These are phyloP conservation scores for Parapsyche elsis DNA, from an alignment of 1,140 invertebrate species.

Conservation along the genomic window DNA sequence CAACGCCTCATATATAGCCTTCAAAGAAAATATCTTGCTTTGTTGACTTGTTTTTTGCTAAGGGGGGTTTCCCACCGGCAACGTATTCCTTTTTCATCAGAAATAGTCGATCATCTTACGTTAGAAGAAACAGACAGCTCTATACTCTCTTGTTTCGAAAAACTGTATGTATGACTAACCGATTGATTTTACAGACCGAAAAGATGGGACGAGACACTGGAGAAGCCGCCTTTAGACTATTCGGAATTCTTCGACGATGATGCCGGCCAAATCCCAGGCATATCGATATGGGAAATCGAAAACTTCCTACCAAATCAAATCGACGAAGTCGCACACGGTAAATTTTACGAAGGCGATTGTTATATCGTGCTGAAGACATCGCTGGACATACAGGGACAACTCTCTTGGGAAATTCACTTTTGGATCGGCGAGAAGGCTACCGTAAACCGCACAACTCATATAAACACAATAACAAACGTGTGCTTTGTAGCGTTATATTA, in stretches of 20 bases:
- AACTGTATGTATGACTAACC: too few species aligned
- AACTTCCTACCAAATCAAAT: slow-evolving; percentile 97
- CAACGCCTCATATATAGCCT: too few species aligned
- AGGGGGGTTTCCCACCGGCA: too few species aligned
- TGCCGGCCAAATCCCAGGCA: slow-evolving; percentile 88
- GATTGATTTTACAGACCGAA: slow-evolving; percentile 73
- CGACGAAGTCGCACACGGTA: slow-evolving; percentile 91
- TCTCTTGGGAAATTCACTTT: slow-evolving; percentile 97
- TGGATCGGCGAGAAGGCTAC: slow-evolving; percentile 98
- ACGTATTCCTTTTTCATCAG: too few species aligned
- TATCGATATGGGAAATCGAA: slow-evolving; percentile 98
- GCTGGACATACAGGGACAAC: slow-evolving; percentile 85
- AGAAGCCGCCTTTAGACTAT: slow-evolving; percentile 97
- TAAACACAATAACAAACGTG: background rate
- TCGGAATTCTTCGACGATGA: slow-evolving; percentile 99
- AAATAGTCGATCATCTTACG: too few species aligned
- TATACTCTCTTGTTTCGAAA: too few species aligned
- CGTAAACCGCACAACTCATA: slow-evolving; percentile 68
- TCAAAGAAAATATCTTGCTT: too few species aligned
- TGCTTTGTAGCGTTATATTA: slow-evolving; percentile 27
- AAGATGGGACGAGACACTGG: slow-evolving; percentile 92
- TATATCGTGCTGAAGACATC: slow-evolving; percentile 97
- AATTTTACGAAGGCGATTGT: slow-evolving; percentile 99
- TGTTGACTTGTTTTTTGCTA: too few species aligned
- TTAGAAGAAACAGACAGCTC: too few species aligned